Conservation (phyloP, 1,140 invertebrate species). For the Gyrodactylus salaris region DNA sequence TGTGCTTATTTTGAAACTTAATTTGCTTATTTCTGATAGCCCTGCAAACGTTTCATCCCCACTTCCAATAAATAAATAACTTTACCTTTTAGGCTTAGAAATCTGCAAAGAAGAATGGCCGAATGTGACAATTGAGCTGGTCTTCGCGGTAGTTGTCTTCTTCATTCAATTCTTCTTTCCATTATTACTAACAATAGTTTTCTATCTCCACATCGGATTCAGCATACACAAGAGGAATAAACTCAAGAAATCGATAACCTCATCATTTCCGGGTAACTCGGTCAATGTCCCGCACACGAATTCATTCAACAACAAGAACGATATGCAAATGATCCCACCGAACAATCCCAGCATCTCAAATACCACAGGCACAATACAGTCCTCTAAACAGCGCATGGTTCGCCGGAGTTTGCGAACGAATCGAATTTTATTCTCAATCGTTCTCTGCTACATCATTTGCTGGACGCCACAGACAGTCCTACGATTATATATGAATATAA, state of each 20-base stretch:
- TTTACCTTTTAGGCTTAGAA: too few relatives aligned
- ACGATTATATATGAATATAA: too few relatives aligned
- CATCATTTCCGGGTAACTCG: too few relatives aligned
- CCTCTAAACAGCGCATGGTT: background rate
- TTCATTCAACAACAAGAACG: too few relatives aligned
- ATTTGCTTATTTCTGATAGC: too few relatives aligned
- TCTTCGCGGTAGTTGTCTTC: background rate
- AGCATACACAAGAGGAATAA: background rate
- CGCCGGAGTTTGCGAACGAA: background rate
- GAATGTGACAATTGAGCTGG: background rate
- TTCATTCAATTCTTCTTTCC: background rate
- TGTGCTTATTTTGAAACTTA: too few relatives aligned
- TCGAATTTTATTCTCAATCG: background rate
- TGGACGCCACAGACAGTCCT: background rate
- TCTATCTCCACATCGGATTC: background rate
- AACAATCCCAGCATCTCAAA: background rate
- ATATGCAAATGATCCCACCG: too few relatives aligned
- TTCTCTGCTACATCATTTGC: background rate
- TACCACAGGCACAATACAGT: too few relatives aligned
- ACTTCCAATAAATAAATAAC: too few relatives aligned
- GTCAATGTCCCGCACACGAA: too few relatives aligned
- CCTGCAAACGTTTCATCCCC: too few relatives aligned
- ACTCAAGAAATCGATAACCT: background rate
- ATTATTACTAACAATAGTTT: background rate
- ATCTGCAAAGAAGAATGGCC: background rate